Evolutionary conservation across 2,113 vertebrate species (phyloP).

Genomic region (Phainopepla nitens): DNA sequence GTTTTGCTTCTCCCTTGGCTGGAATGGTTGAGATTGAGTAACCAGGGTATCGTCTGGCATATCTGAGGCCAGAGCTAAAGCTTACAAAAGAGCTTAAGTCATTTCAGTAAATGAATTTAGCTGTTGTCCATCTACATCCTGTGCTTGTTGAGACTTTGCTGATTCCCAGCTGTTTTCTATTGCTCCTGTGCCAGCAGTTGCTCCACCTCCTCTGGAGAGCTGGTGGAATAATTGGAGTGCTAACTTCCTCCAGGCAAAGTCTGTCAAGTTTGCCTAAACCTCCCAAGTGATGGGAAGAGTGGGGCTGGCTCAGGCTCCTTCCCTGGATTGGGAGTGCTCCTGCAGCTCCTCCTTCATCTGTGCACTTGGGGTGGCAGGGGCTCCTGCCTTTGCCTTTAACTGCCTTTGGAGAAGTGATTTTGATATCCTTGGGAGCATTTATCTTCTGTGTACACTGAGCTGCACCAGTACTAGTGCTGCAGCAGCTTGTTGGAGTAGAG

Average conservation of each 20-base stretch:
- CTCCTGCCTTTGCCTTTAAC: not conserved
- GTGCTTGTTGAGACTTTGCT: conserved; percentile 50
- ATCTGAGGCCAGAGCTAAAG: conserved; percentile 6
- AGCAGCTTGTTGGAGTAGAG: not conserved
- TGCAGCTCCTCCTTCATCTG: not conserved
- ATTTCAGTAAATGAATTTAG: conserved; percentile 58
- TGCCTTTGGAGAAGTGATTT: not conserved
- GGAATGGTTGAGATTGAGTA: not conserved
- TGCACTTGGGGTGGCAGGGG: not conserved
- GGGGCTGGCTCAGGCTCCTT: not conserved
- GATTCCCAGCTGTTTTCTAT: conserved; percentile 59
- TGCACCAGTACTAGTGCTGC: not conserved
- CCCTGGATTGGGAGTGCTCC: not conserved
- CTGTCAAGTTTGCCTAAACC: not conserved
- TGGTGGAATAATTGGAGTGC: not conserved
- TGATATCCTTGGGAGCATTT: not conserved
- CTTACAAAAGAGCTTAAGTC: conserved; percentile 44
- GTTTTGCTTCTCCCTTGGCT: not conserved
- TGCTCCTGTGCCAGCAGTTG: conserved; percentile 49
- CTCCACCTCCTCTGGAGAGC: conserved; percentile 38
- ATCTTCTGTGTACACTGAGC: not conserved
- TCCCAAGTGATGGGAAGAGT: not conserved
- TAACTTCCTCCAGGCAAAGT: not conserved
- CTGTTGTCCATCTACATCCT: conserved; percentile 59
- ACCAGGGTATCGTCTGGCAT: conserved; percentile 5